Evolutionary conservation across 1,140 invertebrate species (phyloP).

Genomic region (Drosophila seguyi): DNA sequence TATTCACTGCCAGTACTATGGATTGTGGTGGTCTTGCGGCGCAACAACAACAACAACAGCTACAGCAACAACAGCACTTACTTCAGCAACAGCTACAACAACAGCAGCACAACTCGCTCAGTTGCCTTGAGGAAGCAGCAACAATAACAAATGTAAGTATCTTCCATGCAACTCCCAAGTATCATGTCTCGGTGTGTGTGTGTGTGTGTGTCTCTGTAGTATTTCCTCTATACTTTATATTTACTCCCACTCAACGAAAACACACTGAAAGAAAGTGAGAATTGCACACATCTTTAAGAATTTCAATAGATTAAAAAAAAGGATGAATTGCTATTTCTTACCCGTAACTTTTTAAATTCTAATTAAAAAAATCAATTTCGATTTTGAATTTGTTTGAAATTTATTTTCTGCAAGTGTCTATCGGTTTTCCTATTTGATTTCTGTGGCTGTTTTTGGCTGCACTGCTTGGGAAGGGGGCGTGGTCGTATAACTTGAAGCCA

Average conservation of each 20-base stretch:
- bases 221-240: slow-evolving; percentile 74
- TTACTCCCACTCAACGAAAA: slow-evolving; percentile 63
- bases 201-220: slow-evolving; percentile 51
- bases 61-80: slow-evolving; percentile 43
- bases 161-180: slow-evolving; percentile 22
- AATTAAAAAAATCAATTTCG: not conserved
- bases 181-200: not conserved
- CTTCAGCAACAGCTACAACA: slow-evolving; percentile 58
- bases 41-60: slow-evolving; percentile 67
- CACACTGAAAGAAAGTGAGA: slow-evolving; percentile 3
- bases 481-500: slow-evolving; percentile 10
- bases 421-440: slow-evolving; percentile 74
- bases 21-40: slow-evolving; percentile 80
- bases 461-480: slow-evolving; percentile 24
- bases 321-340: not conserved
- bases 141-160: slow-evolving; percentile 82
- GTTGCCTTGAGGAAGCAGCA: slow-evolving; percentile 75
- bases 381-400: too few relatives aligned
- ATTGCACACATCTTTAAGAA: not conserved
- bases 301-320: not conserved
- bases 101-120: slow-evolving; percentile 54
- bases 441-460: slow-evolving; percentile 43
- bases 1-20: slow-evolving; percentile 62
- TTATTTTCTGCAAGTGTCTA: slow-evolving; percentile 29
- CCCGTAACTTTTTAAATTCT: not conserved